Base-by-base conservation (phyloP, 2,113 vertebrate species). In the Corythornis vintsioides region DNA sequence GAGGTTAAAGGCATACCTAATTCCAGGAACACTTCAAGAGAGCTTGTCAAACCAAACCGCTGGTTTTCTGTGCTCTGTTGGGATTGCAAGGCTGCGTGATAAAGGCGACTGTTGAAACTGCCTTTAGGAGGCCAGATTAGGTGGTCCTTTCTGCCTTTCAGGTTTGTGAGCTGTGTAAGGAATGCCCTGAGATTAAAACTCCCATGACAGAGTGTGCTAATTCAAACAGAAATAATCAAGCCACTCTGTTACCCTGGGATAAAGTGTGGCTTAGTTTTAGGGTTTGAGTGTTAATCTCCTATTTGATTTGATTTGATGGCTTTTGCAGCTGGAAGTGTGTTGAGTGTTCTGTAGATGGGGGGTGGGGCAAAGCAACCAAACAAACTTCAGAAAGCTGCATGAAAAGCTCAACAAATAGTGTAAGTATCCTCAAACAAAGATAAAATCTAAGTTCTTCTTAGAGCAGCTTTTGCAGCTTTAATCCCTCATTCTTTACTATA, bases 181-280 rank as follows among this genome's bases (percentile, higher is more conserved):
- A 92, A 64, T 83, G 33, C 60, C 60, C 48, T 40, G 72, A 94
- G 80, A 92, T 89, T 92, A 86, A 81, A 95, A 81, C 35, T 90
- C 48, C 61, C 29, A 9, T 84, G 91, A 66, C 77, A 71, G 88
- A 67, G 26, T 40, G 22, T 1, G 1, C 73, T 77, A 78, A 82
- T 95, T 90, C 88, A 92, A 88, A 92, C 13, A 89, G 75, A 94
- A 91, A 59, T 79, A 85, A 89, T 83, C 72, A 71, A 95, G 67
- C 47, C 56, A 77, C 67, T 86, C 71, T 80, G 31, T 69, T 94
- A 83, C 64, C 52, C 15, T 83, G 25, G 87, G 71, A 91, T 88
- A 85, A 89, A 82, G 42, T 0, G 0, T 61, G 69, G 47, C 78
- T 94, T 93, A 72, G 40, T 88, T 89, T 92, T 2, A 42, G 14